Evolutionary conservation across 2,113 vertebrate genomes (phyloP).

Genomic region (Notechis scutatus): DNA sequence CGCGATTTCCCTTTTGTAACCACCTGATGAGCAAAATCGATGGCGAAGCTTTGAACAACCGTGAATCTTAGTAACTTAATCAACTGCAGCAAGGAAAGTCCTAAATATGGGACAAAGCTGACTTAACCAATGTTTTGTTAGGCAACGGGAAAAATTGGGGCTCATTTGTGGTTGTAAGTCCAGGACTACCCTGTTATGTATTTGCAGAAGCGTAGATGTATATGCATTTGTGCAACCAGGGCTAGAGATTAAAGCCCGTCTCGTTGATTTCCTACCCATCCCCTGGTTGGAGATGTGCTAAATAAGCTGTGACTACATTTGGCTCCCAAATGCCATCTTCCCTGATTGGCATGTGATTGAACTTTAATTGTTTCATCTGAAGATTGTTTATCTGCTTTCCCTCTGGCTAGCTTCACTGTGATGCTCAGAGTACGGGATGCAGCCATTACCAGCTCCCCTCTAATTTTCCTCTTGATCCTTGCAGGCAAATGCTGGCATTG

Average conservation of each 20-base stretch:
- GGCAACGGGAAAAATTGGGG: not conserved
- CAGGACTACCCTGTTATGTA: not conserved
- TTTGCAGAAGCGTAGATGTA: not conserved
- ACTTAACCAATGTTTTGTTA: not conserved
- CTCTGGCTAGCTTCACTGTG: conserved; percentile 33
- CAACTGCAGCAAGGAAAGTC: too few species aligned
- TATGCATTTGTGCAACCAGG: not conserved
- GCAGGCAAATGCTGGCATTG: conserved; percentile 46
- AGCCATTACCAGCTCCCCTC: conserved; percentile 64
- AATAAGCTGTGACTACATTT: not conserved
- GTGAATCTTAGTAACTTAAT: too few species aligned
- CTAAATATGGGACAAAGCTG: not conserved
- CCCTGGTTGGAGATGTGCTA: not conserved
- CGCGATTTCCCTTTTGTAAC: too few species aligned
- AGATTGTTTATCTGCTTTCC: conserved; percentile 53
- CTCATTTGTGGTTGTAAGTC: not conserved
- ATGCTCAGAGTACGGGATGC: conserved; percentile 54
- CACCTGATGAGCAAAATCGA: too few species aligned
- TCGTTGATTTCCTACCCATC: not conserved
- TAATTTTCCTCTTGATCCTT: conserved; percentile 62
- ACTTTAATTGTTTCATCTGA: conserved; percentile 68
- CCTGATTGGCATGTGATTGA: conserved; percentile 51
- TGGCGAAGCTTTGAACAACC: too few species aligned
- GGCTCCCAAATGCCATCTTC: not conserved
- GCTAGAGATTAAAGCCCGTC: not conserved